Evolutionary conservation across 2,797 vertebrate genomes (phyloP), one percentile per base, ranked within the genome.

Genomic region (Tauraco hartlaubi): DNA sequence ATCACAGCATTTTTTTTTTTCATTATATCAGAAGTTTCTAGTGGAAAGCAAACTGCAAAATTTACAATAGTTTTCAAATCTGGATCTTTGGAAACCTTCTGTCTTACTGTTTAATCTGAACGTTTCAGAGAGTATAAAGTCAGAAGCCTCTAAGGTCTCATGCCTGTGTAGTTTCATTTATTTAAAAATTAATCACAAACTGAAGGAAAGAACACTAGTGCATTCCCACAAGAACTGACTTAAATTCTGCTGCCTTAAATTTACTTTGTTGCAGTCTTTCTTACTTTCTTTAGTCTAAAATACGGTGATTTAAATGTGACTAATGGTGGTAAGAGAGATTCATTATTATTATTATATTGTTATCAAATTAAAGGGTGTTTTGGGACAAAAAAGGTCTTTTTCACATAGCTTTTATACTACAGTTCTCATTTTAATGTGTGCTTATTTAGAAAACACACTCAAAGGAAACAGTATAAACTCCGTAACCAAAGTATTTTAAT

Each of bases 101-200:
- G 39, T 6, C 61, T 90, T 7, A 1, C 26, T 54, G 12, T 66
- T 95, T 83, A 90, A 91, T 85, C 29, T 4, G 33, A 88, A 29
- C 28, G 7, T 74, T 91, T 85, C 79, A 69, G 78, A 80, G 49
- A 83, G 35, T n/a, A 78, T 41, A 39, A 94, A 88, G 75, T 55
- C 75, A 92, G 84, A 74, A 83, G 54, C 72, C 91, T 93, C 78
- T 14, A 20, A 87, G 72, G 72, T 35, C 94, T 87, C 85, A 62
- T 51, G 89, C 46, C 64, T 90, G 81, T 83, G 91, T 72, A 88
- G 81, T 84, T 96, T 75, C 82, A 81, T 94, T 94, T 95, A 72
- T 90, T 95, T 94, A 94, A 95, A 94, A 94, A 91, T 92, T 96
- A 90, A 94, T 92, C 85, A 72, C n/a, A 89, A 54, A n/a, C 54